Evolutionary conservation across 2,113 vertebrate species (phyloP).

Genomic region (Pantherophis guttatus): DNA sequence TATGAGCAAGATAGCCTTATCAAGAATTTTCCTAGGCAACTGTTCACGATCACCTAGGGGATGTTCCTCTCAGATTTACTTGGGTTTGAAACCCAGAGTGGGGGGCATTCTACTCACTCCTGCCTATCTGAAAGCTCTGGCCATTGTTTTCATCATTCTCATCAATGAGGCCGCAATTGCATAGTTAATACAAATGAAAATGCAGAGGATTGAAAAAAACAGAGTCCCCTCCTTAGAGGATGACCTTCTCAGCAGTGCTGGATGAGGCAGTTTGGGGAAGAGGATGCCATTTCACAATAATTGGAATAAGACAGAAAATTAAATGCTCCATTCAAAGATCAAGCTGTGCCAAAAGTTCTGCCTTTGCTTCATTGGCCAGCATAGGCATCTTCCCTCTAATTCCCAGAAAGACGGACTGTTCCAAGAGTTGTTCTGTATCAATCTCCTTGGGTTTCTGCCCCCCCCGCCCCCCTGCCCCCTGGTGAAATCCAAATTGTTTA

Average conservation of each 20-base stretch:
- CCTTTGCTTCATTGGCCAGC: neutral
- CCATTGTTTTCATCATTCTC: neutral
- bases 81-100: neutral
- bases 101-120: neutral
- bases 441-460: neutral
- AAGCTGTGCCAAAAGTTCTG: neutral
- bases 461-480: neutral
- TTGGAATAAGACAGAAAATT: constrained; percentile 9
- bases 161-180: neutral
- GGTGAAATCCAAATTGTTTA: no score
- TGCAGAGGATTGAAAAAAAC: neutral
- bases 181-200: neutral
- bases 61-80: neutral
- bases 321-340: constrained; percentile 4
- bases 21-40: neutral
- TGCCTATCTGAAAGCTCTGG: neutral
- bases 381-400: neutral
- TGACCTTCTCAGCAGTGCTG: neutral
- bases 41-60: neutral
- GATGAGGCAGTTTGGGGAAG: neutral
- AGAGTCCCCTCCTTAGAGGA: neutral
- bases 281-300: neutral
- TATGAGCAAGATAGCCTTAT: neutral
- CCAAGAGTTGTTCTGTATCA: neutral
- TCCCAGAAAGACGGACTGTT: neutral